Conservation (phyloP, 2,888 invertebrate species). For the Tetragonisca angustula region DNA sequence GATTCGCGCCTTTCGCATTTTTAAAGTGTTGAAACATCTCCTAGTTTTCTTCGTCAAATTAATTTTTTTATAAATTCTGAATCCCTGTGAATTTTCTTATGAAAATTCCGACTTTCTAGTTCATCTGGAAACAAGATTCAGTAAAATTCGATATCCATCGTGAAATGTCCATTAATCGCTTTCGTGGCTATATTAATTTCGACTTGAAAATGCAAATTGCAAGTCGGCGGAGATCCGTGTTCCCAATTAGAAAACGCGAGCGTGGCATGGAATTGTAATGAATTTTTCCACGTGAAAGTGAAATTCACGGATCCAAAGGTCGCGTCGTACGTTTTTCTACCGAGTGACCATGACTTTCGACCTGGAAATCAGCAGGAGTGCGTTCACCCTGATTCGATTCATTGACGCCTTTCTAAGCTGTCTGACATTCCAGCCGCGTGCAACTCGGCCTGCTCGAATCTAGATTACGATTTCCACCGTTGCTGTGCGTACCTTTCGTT, state of each 20-base stretch:
- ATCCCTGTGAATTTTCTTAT: too few species aligned
- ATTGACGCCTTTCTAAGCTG: conserved; percentile 56
- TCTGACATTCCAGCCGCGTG: conserved; percentile 58
- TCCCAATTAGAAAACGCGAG: not conserved
- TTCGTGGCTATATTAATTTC: not conserved
- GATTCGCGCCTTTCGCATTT: conserved; percentile 15
- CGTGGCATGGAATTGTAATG: not conserved
- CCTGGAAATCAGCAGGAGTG: conserved; percentile 47
- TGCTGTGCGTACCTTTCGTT: conserved; percentile 41
- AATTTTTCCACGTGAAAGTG: conserved; percentile 21
- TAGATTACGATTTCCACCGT: conserved; percentile 63
- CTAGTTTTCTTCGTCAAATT: too few species aligned
- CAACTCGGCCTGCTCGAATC: conserved; percentile 53
- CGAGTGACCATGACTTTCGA: conserved; percentile 51
- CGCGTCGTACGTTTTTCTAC: conserved; percentile 7
- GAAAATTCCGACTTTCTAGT: too few species aligned
- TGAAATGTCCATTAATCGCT: not conserved
- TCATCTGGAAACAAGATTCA: too few species aligned
- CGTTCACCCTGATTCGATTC: conserved; percentile 58
- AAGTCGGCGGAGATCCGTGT: not conserved
- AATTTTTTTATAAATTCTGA: too few species aligned
- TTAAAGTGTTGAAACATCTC: too few species aligned
- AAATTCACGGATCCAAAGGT: conserved; percentile 8
- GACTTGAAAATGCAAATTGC: too few species aligned
- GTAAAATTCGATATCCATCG: too few species aligned